phyloP scores from a whole-genome alignment of 2,113 vertebrate species.

The Halichoeres trimaculatus region DNA sequence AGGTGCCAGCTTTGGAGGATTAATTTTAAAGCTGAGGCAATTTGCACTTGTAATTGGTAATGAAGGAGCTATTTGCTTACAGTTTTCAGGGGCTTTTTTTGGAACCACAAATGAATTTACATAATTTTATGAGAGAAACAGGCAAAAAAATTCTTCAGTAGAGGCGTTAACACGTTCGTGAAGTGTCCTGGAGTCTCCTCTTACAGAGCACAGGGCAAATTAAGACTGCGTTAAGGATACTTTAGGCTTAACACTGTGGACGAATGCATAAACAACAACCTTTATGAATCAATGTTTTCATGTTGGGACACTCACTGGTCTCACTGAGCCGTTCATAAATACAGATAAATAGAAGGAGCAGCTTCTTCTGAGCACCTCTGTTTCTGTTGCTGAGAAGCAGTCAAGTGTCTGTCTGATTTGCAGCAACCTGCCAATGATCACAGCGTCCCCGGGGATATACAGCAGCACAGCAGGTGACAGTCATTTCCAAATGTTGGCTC shows the following conservation, averaged over 20 bases:
- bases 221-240: background rate
- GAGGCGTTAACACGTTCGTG: slow-evolving; percentile 18
- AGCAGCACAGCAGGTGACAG: slow-evolving; percentile 74
- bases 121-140: slow-evolving; percentile 62
- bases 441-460: slow-evolving; percentile 66
- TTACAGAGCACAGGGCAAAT: slow-evolving; percentile 13
- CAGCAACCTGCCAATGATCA: slow-evolving; percentile 70
- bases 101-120: slow-evolving; percentile 60
- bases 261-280: background rate
- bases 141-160: slow-evolving; percentile 32
- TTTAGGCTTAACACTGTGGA: slow-evolving; percentile 2
- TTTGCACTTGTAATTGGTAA: slow-evolving; percentile 77
- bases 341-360: slow-evolving; percentile 41
- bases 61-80: slow-evolving; percentile 65
- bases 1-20: slow-evolving; percentile 70
- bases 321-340: slow-evolving; percentile 33
- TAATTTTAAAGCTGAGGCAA: slow-evolving; percentile 74
- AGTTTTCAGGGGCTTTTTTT: slow-evolving; percentile 68
- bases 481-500: slow-evolving; percentile 71
- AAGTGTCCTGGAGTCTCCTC: slow-evolving; percentile 22
- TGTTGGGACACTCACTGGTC: slow-evolving; percentile 39
- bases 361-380: slow-evolving; percentile 17
- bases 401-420: slow-evolving; percentile 65
- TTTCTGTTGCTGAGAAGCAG: slow-evolving; percentile 57
- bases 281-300: slow-evolving; percentile 14